Evolutionary conservation across 2,888 invertebrate species (phyloP).

Genomic region (Hermodice carunculata): DNA sequence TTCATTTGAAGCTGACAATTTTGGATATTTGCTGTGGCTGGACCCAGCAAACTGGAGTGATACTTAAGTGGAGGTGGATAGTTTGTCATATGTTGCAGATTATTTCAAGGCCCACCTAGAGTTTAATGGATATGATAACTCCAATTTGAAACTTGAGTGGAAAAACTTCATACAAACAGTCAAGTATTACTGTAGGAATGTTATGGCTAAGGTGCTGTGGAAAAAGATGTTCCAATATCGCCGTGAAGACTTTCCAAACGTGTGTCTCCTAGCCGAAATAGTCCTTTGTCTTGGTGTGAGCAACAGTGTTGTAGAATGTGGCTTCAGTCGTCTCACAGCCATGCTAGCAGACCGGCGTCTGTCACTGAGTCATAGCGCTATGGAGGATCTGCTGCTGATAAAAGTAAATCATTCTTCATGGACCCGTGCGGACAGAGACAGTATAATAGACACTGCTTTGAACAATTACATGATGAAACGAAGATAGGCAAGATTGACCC

Average conservation of each 20-base stretch:
- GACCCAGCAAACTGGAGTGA: too few species aligned
- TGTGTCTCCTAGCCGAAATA: neutral
- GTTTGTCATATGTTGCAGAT: neutral
- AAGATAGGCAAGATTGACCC: too few species aligned
- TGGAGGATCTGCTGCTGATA: neutral
- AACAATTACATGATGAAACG: neutral
- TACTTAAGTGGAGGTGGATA: neutral
- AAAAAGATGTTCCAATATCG: neutral
- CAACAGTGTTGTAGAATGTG: neutral
- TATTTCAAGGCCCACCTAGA: neutral
- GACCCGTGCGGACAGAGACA: neutral
- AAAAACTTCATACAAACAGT: neutral
- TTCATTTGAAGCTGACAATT: neutral
- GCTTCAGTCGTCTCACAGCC: neutral
- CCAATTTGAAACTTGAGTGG: too few species aligned
- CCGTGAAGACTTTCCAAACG: neutral
- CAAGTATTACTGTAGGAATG: neutral
- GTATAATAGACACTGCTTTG: neutral
- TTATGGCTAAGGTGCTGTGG: neutral
- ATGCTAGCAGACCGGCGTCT: neutral
- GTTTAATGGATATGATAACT: neutral
- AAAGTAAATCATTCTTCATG: neutral
- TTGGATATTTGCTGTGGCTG: too few species aligned
- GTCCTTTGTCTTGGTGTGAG: neutral
- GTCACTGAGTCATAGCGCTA: neutral